phyloP scores from a whole-genome alignment of 1,140 invertebrate genomes.

The Drosophila parvula region DNA sequence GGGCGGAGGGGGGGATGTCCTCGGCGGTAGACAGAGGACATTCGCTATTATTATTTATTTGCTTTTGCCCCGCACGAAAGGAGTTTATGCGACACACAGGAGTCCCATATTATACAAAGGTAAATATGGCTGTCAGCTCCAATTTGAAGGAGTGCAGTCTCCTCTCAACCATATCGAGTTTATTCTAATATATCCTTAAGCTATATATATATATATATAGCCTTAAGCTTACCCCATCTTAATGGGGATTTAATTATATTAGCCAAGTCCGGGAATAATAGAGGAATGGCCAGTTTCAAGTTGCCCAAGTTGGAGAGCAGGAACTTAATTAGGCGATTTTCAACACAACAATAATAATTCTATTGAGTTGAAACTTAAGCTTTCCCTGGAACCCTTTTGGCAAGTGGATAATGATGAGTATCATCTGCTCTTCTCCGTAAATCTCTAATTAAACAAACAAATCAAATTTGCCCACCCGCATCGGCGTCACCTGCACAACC shows the following conservation, averaged over 20 bases:
- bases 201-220: neutral
- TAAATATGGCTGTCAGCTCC: constrained; percentile 23
- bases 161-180: constrained; percentile 11
- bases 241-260: constrained; percentile 16
- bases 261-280: neutral
- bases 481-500: neutral
- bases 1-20: constrained; percentile 20
- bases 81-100: constrained; percentile 19
- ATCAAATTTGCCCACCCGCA: neutral
- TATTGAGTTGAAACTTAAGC: neutral
- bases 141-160: constrained; percentile 19
- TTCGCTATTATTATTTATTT: constrained; percentile 51
- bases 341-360: constrained; percentile 8
- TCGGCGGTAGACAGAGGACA: constrained; percentile 21
- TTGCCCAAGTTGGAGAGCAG: neutral
- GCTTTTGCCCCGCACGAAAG: constrained; percentile 22
- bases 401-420: constrained; percentile 2
- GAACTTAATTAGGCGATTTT: constrained; percentile 2
- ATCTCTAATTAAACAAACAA: constrained; percentile 40
- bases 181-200: neutral
- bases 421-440: constrained; percentile 6
- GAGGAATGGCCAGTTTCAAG: neutral
- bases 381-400: constrained; percentile 4
- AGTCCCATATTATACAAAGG: constrained; percentile 27
- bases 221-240: neutral